Percentiles rank a stretch among this genome's conserved stretches.
These are phyloP conservation scores for Solenopsis fugax DNA, from an alignment of 1,140 invertebrate genomes.

Conservation along the genomic window DNA sequence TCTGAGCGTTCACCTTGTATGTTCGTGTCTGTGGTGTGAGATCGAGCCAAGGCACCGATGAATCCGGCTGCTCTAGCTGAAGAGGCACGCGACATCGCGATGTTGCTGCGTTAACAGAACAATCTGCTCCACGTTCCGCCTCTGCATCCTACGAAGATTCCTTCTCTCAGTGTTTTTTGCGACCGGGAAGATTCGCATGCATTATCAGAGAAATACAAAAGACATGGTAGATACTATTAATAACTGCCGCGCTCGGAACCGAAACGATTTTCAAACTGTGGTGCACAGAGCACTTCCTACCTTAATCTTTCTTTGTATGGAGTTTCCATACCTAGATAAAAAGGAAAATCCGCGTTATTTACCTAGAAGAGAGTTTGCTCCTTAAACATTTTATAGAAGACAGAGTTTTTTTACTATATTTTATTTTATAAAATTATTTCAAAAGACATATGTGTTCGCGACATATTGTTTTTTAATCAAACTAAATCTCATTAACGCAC, in stretches of 20 bases:
- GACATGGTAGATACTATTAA: neutral
- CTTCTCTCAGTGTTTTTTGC: slow-evolving; percentile 13
- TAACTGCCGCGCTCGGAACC: neutral
- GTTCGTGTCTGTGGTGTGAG: slow-evolving; percentile 79
- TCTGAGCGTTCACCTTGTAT: slow-evolving; percentile 79
- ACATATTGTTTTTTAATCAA: slow-evolving; percentile 10
- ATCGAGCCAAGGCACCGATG: slow-evolving; percentile 79
- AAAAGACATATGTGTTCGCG: neutral
- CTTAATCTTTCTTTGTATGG: slow-evolving; percentile 62
- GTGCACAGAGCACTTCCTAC: slow-evolving; percentile 52
- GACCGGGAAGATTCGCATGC: neutral
- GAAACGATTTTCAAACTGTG: slow-evolving; percentile 29
- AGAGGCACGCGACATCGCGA: slow-evolving; percentile 81
- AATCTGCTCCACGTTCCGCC: slow-evolving; percentile 83
- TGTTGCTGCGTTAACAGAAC: slow-evolving; percentile 80
- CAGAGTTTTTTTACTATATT: slow-evolving; percentile 21
- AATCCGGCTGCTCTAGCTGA: slow-evolving; percentile 80
- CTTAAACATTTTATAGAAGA: slow-evolving; percentile 56
- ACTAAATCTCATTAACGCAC: neutral
- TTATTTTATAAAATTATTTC: slow-evolving; percentile 34
- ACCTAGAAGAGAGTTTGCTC: slow-evolving; percentile 39
- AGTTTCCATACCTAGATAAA: slow-evolving; percentile 58
- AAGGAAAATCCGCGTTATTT: slow-evolving; percentile 61
- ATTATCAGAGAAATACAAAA: slow-evolving; percentile 9
- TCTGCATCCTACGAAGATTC: slow-evolving; percentile 80